These are phyloP conservation scores for Zaprionus africanus DNA, from an alignment of 1,140 invertebrate species.

Conservation along the genomic window DNA sequence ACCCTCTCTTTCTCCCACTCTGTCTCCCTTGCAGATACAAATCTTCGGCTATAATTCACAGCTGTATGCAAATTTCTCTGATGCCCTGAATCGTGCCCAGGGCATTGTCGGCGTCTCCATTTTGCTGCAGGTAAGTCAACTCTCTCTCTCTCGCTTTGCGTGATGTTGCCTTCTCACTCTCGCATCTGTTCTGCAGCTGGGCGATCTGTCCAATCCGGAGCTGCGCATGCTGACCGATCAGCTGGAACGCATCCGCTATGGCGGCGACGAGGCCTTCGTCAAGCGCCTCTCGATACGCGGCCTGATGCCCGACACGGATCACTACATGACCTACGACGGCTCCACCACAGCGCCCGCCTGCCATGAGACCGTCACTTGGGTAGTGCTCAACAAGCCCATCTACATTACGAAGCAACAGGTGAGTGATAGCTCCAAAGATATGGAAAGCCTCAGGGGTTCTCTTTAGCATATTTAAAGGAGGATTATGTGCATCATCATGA, in stretches of 20 bases:
- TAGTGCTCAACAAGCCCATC: conserved; percentile 98
- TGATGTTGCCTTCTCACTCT: background rate
- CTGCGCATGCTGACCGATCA: conserved; percentile 94
- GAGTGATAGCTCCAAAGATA: conserved; percentile 60
- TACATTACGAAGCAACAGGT: conserved; percentile 98
- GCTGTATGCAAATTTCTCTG: conserved; percentile 95
- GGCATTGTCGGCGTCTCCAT: conserved; percentile 95
- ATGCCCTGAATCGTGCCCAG: conserved; percentile 94
- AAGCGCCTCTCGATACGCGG: conserved; percentile 93
- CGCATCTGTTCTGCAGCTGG: conserved; percentile 86
- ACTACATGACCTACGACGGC: conserved; percentile 99
- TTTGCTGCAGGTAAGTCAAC: conserved; percentile 90
- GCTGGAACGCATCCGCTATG: conserved; percentile 93
- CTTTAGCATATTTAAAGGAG: too few species aligned
- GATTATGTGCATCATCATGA: too few species aligned
- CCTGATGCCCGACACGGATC: conserved; percentile 95
- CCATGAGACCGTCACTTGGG: conserved; percentile 97
- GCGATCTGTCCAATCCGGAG: conserved; percentile 94
- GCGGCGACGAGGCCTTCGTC: conserved; percentile 92
- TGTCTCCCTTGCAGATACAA: conserved; percentile 91
- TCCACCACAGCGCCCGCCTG: conserved; percentile 97
- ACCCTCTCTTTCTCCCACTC: conserved; percentile 6
- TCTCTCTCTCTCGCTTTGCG: conserved; percentile 37
- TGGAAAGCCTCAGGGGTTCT: too few species aligned
- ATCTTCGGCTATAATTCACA: conserved; percentile 97